These are phyloP conservation scores for Pycnonotus jocosus DNA, from an alignment of 2,113 vertebrate species.

Conservation along the genomic window DNA sequence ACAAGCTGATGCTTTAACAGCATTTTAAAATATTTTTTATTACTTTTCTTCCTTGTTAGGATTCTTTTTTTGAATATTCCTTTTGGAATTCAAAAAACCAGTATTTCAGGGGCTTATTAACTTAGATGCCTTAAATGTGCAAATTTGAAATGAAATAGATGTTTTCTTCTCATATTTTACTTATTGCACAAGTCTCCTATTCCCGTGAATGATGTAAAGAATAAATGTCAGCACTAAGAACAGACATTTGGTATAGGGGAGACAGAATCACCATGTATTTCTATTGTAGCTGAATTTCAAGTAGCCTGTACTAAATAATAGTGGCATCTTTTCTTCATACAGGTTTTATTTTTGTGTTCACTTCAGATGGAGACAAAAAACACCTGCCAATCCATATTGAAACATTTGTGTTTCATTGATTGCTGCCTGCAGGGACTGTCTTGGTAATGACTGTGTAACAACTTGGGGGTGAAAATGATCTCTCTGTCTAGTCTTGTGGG, in stretches of 20 bases:
- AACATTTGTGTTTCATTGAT: constrained; percentile 59
- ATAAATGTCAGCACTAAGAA: not conserved
- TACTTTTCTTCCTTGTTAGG: not conserved
- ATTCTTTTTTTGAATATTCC: not conserved
- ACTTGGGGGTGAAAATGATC: constrained; percentile 49
- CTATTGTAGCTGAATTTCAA: not conserved
- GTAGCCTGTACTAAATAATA: not conserved
- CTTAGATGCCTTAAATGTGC: not conserved
- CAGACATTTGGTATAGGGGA: not conserved
- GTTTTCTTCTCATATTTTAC: not conserved
- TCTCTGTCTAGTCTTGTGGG: constrained; percentile 42
- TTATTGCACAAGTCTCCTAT: not conserved
- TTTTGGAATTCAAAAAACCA: not conserved
- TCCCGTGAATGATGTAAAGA: not conserved
- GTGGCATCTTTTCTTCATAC: not conserved
- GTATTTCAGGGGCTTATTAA: not conserved
- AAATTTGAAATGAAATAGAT: not conserved
- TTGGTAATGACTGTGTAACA: constrained; percentile 35
- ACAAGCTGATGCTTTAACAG: not conserved
- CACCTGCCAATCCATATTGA: constrained; percentile 37
- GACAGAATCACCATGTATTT: not conserved
- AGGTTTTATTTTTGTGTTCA: constrained; percentile 42
- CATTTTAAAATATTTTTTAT: not conserved
- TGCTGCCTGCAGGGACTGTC: constrained; percentile 37
- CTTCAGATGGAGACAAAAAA: constrained; percentile 40